Percentiles rank a stretch among this genome's conserved stretches.
Conservation (phyloP, 1,140 invertebrate genomes). For the Halictus rubicundus region DNA sequence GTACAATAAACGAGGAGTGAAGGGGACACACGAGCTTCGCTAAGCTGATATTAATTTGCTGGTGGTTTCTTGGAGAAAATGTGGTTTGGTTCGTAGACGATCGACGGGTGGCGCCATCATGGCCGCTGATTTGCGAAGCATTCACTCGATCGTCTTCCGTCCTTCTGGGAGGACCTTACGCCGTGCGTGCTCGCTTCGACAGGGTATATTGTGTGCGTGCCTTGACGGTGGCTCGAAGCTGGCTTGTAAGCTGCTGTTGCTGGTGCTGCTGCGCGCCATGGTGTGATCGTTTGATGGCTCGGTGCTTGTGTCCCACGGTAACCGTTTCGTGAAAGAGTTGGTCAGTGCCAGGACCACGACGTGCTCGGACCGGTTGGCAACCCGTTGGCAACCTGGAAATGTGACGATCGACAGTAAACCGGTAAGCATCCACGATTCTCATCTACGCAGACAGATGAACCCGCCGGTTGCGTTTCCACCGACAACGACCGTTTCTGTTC, state of each 20-base stretch:
- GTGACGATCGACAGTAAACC: slow-evolving; percentile 51
- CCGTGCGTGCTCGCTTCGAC: slow-evolving; percentile 46
- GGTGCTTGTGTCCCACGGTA: slow-evolving; percentile 23
- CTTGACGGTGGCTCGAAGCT: slow-evolving; percentile 60
- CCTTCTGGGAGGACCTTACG: slow-evolving; percentile 56
- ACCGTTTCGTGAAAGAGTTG: slow-evolving; percentile 19
- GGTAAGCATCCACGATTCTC: slow-evolving; percentile 42
- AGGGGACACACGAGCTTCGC: neutral
- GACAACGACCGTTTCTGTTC: neutral
- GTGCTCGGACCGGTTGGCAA: slow-evolving; percentile 26
- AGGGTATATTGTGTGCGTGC: slow-evolving; percentile 55
- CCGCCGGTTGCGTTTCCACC: neutral
- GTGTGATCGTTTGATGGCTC: slow-evolving; percentile 26
- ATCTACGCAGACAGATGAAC: neutral
- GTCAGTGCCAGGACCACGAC: slow-evolving; percentile 20
- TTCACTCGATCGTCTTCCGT: slow-evolving; percentile 58
- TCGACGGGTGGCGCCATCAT: slow-evolving; percentile 55
- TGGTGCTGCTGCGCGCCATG: slow-evolving; percentile 36
- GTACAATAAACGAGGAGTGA: too few species aligned
- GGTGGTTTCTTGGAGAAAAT: neutral
- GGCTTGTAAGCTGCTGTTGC: slow-evolving; percentile 48
- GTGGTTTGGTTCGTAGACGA: neutral
- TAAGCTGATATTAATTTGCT: too few species aligned
- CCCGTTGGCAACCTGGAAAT: slow-evolving; percentile 34
- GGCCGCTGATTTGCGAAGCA: neutral